Evolutionary conservation across 2,797 vertebrate genomes (phyloP), one percentile per base, ranked within the genome.

Genomic region (Semaprochilodus insignis): DNA sequence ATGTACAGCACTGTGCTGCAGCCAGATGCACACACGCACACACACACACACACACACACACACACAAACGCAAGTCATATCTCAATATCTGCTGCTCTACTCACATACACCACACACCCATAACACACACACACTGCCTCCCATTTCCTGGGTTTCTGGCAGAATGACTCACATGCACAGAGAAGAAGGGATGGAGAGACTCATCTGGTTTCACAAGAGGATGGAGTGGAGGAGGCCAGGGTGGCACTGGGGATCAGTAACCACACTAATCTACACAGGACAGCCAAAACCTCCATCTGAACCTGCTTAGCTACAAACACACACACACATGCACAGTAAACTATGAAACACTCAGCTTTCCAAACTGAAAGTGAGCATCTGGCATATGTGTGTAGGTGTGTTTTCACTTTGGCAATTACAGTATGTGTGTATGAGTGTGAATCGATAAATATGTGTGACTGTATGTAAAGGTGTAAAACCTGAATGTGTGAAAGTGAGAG

Each of bases 201-300:
- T 88, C 81, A 85, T 79, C 67, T 83, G 78, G 86, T 87, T 88
- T 85, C 87, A 88, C 87, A 88, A 87, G 85, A 88, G 51, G 76
- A 86, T 54, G 73, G 78, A 80, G 67, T 21, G 60, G 78, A 88
- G 84, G 87, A 87, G 84, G 85, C 71, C 84, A 81, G 74, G 80
- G 83, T 86, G 87, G 87, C 85, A 88, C 87, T 83, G 83, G 87
- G 87, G 85, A 88, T 78, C 87, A 76, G 52, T 86, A 84, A 78
- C 76, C 77, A 77, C 25, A 78, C 78, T 25, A 83, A 83, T 67
- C 74, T 80, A 40, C 77, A 60, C 17, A 31, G 70, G 74, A 83
- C 63, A 83, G 66, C 57, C 48, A 74, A 82, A 82, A 80, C 48
- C 81, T 85, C 31, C 75, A 85, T 84, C 77, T 84, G 82, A 85